Percentiles rank a stretch among this genome's conserved stretches.
Evolutionary conservation across 2,797 vertebrate species (phyloP).

Genomic region (Microctenopoma lineatum): DNA sequence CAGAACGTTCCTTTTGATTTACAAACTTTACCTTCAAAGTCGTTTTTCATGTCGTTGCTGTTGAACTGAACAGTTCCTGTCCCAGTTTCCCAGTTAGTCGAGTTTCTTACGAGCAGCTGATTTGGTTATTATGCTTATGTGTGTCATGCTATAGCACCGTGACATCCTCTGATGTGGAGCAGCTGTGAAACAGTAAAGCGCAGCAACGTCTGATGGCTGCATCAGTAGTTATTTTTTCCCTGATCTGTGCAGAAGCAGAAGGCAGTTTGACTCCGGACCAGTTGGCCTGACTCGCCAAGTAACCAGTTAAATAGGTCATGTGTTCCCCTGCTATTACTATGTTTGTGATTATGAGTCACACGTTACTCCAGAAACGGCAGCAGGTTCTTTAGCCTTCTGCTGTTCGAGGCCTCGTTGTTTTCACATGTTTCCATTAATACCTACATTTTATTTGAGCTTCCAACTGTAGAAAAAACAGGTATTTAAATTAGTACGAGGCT

Average conservation of each 20-base stretch:
- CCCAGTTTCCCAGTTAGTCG: too few species aligned
- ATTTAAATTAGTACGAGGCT: too few species aligned
- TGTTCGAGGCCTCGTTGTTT: constrained; percentile 30
- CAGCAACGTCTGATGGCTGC: constrained; percentile 22
- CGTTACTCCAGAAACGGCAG: constrained; percentile 52
- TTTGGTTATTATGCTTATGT: rapidly evolving
- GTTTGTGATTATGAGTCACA: constrained; percentile 71
- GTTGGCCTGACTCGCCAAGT: constrained; percentile 67
- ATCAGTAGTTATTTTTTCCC: constrained; percentile 46
- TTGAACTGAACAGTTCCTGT: too few species aligned
- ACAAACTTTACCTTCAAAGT: too few species aligned
- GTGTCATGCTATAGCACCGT: not conserved
- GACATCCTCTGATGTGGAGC: constrained; percentile 2
- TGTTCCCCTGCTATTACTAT: constrained; percentile 61
- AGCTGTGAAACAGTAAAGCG: constrained; percentile 9
- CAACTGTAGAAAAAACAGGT: too few species aligned
- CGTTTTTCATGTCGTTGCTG: too few species aligned
- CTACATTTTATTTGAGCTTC: constrained; percentile 13
- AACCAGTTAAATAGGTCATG: constrained; percentile 72
- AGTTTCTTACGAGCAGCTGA: not conserved
- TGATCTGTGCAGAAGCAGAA: constrained; percentile 55
- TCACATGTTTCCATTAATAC: not conserved
- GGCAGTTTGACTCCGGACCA: constrained; percentile 61
- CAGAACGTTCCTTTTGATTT: too few species aligned
- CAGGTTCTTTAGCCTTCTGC: constrained; percentile 46